These are phyloP conservation scores for Cybosia mesomella DNA, from an alignment of 2,888 invertebrate species.

Conservation along the genomic window DNA sequence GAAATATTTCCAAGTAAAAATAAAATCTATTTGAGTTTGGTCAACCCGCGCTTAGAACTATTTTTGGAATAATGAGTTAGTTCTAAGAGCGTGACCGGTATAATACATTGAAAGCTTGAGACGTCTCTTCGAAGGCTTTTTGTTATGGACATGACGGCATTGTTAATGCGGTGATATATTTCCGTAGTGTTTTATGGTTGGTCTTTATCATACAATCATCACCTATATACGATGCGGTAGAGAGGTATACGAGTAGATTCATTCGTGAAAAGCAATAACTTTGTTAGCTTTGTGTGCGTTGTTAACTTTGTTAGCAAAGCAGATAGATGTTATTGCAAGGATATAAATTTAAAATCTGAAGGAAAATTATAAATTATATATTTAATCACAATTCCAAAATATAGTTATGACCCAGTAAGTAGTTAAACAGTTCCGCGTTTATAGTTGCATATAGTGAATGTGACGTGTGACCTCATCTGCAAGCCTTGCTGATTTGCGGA, in stretches of 20 bases:
- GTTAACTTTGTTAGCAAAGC: background rate
- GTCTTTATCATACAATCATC: background rate
- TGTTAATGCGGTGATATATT: conserved; percentile 4
- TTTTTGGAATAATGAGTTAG: background rate
- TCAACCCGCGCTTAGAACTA: background rate
- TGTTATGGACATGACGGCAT: background rate
- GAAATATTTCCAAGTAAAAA: background rate
- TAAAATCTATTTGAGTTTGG: background rate
- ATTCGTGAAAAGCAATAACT: background rate
- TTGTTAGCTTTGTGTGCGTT: background rate
- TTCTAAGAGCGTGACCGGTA: conserved; percentile 3
- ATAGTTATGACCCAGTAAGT: too few relatives aligned
- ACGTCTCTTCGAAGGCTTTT: background rate
- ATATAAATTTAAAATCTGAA: too few relatives aligned
- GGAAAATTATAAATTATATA: too few relatives aligned
- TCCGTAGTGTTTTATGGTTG: background rate
- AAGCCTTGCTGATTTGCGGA: too few relatives aligned
- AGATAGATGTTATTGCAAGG: too few relatives aligned
- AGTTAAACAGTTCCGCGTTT: too few relatives aligned
- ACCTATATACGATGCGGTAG: background rate
- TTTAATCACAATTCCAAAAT: too few relatives aligned
- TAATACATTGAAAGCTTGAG: conserved; percentile 6
- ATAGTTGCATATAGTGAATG: too few relatives aligned
- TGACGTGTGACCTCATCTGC: too few relatives aligned
- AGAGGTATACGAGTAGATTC: background rate